phyloP scores from a whole-genome alignment of 2,113 vertebrate genomes.

The Perca flavescens region DNA sequence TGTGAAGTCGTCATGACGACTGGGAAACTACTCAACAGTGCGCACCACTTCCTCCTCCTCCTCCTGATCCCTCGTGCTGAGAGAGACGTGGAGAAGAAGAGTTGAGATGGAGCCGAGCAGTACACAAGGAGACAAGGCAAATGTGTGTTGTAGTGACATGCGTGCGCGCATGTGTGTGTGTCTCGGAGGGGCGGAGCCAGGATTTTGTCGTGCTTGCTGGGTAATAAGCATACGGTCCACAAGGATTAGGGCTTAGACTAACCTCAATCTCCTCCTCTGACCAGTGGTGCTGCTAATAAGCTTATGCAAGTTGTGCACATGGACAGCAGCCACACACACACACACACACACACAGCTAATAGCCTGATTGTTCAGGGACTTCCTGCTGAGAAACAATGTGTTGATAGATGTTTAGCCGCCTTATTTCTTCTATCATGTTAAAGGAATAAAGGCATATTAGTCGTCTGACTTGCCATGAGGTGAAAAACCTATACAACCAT shows the following conservation, averaged over 20 bases:
- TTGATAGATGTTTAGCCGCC: conserved; percentile 11
- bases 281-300: conserved; percentile 73
- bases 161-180: neutral
- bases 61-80: conserved; percentile 36
- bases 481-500: neutral
- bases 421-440: conserved; percentile 25
- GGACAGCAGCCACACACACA: conserved; percentile 39
- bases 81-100: conserved; percentile 40
- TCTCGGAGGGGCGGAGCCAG: conserved; percentile 53
- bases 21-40: conserved; percentile 67
- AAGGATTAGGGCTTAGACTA: conserved; percentile 78
- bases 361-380: conserved; percentile 2
- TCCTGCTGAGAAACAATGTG: conserved; percentile 12
- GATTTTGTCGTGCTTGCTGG: conserved; percentile 54
- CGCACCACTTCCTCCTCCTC: conserved; percentile 15
- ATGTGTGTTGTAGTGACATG: neutral
- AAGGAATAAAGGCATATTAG: neutral
- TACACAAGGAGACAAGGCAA: conserved; percentile 47
- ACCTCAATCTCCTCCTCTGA: conserved; percentile 77
- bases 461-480: neutral
- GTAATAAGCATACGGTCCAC: conserved; percentile 70
- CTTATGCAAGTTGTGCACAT: conserved; percentile 73
- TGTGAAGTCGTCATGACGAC: conserved; percentile 77
- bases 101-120: conserved; percentile 50
- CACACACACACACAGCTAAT: conserved; percentile 12